A percentile compares a stretch with the other conserved stretches of the same genome.
Conservation (phyloP, 2,888 invertebrate species). For the Trichopoda pennipes region DNA sequence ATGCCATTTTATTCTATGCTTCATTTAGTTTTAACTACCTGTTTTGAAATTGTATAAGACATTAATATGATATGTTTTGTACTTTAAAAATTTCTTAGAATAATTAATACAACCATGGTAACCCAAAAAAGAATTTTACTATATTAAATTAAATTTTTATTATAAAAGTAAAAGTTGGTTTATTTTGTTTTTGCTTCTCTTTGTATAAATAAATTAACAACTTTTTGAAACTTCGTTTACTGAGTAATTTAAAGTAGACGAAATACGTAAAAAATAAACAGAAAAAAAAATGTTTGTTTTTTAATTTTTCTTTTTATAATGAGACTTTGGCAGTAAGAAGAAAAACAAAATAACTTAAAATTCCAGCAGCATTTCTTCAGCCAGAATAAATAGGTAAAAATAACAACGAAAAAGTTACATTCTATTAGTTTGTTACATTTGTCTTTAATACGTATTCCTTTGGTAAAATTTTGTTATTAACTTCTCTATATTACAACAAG, state of each 20-base stretch:
- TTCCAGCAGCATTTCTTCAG: constrained; percentile 18
- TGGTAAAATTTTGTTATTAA: constrained; percentile 49
- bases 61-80: no score
- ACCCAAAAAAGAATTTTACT: constrained; percentile 12
- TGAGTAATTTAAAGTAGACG: constrained; percentile 16
- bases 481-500: constrained; percentile 6
- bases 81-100: neutral
- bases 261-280: neutral
- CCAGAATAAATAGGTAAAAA: constrained; percentile 18
- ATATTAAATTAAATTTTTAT: constrained; percentile 30
- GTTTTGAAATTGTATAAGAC: no score
- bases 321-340: neutral
- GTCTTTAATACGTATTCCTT: constrained; percentile 38
- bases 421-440: constrained; percentile 33
- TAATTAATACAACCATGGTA: neutral
- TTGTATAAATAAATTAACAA: constrained; percentile 19
- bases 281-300: constrained; percentile 4
- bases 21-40: no score
- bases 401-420: constrained; percentile 9
- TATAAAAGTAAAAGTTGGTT: constrained; percentile 49
- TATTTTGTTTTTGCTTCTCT: neutral
- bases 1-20: no score
- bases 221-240: constrained; percentile 29
- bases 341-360: constrained; percentile 48
- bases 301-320: constrained; percentile 21